Evolutionary conservation across 37 sponge, comb jelly and placozoan genomes (phyloP), one percentile per base, ranked within the genome.

Genomic region (Ianthella basta): DNA sequence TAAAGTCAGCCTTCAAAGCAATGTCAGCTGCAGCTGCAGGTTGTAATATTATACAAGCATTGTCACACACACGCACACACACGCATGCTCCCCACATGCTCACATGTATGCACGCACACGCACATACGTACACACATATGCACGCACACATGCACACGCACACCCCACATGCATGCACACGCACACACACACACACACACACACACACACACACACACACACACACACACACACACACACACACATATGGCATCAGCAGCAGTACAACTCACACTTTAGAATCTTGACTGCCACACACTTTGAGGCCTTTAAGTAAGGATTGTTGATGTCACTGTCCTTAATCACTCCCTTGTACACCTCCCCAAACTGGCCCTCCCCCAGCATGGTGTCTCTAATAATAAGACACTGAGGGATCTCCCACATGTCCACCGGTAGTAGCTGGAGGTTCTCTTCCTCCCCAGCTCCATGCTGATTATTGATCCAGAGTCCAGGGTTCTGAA

Each of bases 291-390:
- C 78, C 25, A 75, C 78, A 41, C 23, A 50, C 14, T 75, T 15
- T 32, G 54, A 50, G 21, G 13, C 53, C n/a, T 50, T 38, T 1
- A 75, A 75, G 78, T 75, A 75, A 16, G 44, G 78, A 1, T 75
- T 75, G 78, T 41, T 75, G 53, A 75, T 50, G 40, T 24, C 37
- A 4, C 78, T 8, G 50, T 44, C 78, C 54, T 75, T 75, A 20
- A 75, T 75, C 78, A 75, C 6, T 2, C 78, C 78, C 54, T 75
- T 75, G 54, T 75, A 75, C 25, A 75, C 78, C 25, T 75, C 78
- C 24, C 78, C 78, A 41, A 75, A 75, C 54, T 40, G 54, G 25
- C 78, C 78, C 25, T 75, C 54, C 40, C 78, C 78, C 37, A 75
- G 78, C 78, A 75, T 75, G 78, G 44, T 40, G 53, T 75, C 78